Conservation (phyloP, 2,888 invertebrate species). For the Yponomeuta evonymella region DNA sequence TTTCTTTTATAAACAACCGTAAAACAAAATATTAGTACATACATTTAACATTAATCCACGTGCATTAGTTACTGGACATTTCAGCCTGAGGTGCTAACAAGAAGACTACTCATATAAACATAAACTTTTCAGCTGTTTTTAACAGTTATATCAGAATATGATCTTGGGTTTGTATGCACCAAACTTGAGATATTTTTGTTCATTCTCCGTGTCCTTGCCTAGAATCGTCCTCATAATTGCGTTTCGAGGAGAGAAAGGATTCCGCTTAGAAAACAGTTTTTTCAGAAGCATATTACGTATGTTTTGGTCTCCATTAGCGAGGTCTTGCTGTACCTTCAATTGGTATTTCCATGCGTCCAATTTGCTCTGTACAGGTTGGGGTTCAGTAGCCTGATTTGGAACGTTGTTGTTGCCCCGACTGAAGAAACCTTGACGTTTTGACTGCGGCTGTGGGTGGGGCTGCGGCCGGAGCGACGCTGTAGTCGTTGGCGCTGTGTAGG, state of each 20-base stretch:
- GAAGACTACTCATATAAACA: background rate
- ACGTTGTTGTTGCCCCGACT: constrained; percentile 44
- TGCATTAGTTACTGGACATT: too few species aligned
- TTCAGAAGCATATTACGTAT: constrained; percentile 53
- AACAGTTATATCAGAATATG: constrained; percentile 20
- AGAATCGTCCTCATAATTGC: constrained; percentile 51
- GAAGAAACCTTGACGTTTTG: constrained; percentile 32
- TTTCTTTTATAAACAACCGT: too few species aligned
- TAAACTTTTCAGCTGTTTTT: background rate
- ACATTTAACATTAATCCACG: too few species aligned
- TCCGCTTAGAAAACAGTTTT: constrained; percentile 55
- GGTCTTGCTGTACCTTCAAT: constrained; percentile 34
- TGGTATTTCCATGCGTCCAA: constrained; percentile 31
- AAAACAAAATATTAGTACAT: too few species aligned
- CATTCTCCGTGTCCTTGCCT: constrained; percentile 30
- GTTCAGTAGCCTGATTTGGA: constrained; percentile 32
- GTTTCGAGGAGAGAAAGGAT: constrained; percentile 60
- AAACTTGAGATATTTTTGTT: constrained; percentile 33
- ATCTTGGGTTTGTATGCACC: constrained; percentile 41
- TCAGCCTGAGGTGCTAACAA: background rate
- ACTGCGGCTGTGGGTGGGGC: constrained; percentile 14
- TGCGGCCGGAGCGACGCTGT: constrained; percentile 7
- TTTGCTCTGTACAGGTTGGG: constrained; percentile 35
- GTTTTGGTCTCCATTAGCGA: constrained; percentile 48
- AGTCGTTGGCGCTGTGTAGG: background rate